Conservation (phyloP, 2,888 invertebrate genomes). For the Harpagoxenus sublaevis region DNA sequence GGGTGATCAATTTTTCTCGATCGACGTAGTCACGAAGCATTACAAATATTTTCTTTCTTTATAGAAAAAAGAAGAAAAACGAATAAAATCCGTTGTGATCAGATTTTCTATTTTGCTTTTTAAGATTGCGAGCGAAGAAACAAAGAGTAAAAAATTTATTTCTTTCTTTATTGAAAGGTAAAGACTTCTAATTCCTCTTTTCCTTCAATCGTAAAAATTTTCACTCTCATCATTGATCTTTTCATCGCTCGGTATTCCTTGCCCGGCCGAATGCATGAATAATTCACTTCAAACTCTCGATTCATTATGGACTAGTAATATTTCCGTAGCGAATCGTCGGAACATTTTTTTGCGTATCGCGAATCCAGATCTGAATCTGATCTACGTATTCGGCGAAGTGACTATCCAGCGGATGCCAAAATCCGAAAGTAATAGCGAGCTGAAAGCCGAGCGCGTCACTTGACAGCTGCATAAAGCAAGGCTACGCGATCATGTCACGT, state of each 20-base stretch:
- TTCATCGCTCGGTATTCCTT: not conserved
- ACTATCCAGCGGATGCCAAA: slow-evolving; percentile 38
- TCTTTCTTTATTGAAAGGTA: not conserved
- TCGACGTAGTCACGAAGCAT: not conserved
- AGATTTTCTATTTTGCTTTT: not conserved
- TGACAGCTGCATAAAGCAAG: slow-evolving; percentile 51
- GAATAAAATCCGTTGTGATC: not conserved
- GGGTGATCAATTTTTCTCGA: slow-evolving; percentile 1
- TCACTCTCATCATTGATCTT: not conserved
- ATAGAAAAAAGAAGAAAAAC: not conserved
- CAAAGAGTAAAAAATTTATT: not conserved
- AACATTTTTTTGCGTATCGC: not conserved
- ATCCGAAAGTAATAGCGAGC: slow-evolving; percentile 21
- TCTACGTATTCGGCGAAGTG: slow-evolving; percentile 21
- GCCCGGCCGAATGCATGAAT: not conserved
- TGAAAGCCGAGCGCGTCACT: slow-evolving; percentile 41
- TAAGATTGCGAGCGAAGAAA: not conserved
- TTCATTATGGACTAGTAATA: not conserved
- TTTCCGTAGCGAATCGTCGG: not conserved
- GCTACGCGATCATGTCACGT: slow-evolving; percentile 35
- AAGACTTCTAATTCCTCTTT: not conserved
- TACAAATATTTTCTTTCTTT: slow-evolving; percentile 10
- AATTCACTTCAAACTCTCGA: not conserved
- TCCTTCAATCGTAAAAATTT: not conserved
- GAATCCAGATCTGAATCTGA: slow-evolving; percentile 22